Evolutionary conservation across 2,797 vertebrate species (phyloP).

Genomic region (Takifugu rubripes): DNA sequence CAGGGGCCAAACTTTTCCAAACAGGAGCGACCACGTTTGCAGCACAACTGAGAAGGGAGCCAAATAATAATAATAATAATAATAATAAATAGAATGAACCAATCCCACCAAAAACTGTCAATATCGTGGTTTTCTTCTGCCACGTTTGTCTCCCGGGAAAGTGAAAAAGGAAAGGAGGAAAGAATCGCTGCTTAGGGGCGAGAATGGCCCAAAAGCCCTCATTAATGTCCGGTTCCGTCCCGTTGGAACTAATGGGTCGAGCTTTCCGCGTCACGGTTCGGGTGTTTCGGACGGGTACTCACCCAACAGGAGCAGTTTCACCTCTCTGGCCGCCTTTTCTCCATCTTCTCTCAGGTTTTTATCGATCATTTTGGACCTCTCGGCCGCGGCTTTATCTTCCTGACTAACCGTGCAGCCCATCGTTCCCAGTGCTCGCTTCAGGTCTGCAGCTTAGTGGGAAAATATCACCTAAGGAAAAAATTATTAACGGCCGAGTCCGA

Average conservation of each 20-base stretch:
- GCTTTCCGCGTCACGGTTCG: background rate
- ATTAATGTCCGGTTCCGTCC: too few species aligned
- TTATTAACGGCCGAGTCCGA: background rate
- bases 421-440: slow-evolving; percentile 82
- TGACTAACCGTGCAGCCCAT: slow-evolving; percentile 98
- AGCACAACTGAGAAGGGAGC: slow-evolving; percentile 46
- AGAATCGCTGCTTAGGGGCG: background rate
- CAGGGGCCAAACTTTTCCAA: slow-evolving; percentile 33
- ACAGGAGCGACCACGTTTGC: slow-evolving; percentile 22
- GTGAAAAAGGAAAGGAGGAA: background rate
- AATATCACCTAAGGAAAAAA: slow-evolving; percentile 41
- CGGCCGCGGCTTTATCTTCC: slow-evolving; percentile 95
- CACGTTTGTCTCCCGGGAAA: slow-evolving; percentile 20
- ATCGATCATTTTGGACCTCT: slow-evolving; percentile 95
- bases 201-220: too few species aligned
- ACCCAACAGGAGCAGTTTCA: slow-evolving; percentile 95
- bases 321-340: slow-evolving; percentile 94
- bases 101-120: background rate
- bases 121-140: slow-evolving; percentile 7
- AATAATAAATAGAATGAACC: background rate
- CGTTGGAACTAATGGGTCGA: too few species aligned
- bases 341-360: slow-evolving; percentile 93
- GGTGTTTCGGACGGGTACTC: slow-evolving; percentile 44
- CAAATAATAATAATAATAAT: background rate
- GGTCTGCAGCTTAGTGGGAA: slow-evolving; percentile 69